A percentile compares a stretch with the other conserved stretches of the same genome.
These are phyloP conservation scores for Dallia pectoralis DNA, from an alignment of 2,797 vertebrate genomes.

Conservation along the genomic window DNA sequence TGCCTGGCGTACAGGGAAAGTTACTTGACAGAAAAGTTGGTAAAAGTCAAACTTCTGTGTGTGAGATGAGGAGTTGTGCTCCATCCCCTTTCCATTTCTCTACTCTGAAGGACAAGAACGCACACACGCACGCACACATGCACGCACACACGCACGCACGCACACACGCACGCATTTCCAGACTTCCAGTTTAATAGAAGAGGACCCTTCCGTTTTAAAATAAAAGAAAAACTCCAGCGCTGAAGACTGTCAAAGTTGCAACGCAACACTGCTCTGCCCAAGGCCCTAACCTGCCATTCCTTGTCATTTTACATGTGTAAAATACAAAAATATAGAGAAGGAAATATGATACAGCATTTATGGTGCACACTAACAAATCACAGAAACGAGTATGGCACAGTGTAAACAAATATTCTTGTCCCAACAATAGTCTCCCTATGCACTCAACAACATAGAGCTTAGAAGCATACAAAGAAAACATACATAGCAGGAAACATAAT, in stretches of 20 bases:
- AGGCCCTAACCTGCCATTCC: background rate
- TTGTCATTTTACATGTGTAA: too few species aligned
- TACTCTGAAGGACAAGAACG: too few species aligned
- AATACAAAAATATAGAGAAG: too few species aligned
- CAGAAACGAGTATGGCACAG: background rate
- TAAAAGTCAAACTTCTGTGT: too few species aligned
- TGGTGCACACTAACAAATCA: background rate
- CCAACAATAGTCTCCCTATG: background rate
- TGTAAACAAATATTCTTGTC: background rate
- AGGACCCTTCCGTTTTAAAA: background rate
- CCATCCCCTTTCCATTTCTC: background rate
- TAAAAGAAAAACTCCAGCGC: too few species aligned
- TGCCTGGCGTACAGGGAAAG: too few species aligned
- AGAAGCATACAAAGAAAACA: background rate
- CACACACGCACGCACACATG: background rate
- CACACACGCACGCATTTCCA: slow-evolving; percentile 8
- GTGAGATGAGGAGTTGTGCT: background rate
- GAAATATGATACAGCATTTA: too few species aligned
- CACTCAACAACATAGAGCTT: background rate
- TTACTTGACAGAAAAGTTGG: too few species aligned
- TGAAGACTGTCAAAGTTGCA: too few species aligned
- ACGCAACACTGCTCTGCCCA: too few species aligned
- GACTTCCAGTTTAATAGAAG: background rate
- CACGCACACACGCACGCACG: slow-evolving; percentile 12
- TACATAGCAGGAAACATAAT: background rate